Percentiles rank a stretch among this genome's conserved stretches.
Evolutionary conservation across 1,140 invertebrate genomes (phyloP).

Genomic region (Lepidurus packardi): DNA sequence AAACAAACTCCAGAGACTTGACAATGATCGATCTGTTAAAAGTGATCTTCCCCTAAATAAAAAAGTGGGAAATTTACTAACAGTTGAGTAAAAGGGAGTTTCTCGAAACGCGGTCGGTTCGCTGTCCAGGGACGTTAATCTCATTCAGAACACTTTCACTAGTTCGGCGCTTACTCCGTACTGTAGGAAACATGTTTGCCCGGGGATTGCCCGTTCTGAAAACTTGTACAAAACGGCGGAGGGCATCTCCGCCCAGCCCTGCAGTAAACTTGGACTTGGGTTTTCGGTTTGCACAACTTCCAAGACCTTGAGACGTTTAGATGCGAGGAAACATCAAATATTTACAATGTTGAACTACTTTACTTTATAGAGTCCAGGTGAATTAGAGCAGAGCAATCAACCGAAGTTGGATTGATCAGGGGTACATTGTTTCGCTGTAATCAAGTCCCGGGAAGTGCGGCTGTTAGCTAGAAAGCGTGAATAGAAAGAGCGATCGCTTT

Average conservation of each 20-base stretch:
- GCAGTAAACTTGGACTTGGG: neutral
- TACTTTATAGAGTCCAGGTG: neutral
- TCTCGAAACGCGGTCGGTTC: neutral
- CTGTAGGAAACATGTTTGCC: neutral
- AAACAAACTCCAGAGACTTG: neutral
- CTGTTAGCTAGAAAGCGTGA: constrained; percentile 7
- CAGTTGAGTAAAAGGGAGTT: constrained; percentile 3
- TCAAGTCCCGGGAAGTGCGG: neutral
- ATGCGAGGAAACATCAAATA: neutral
- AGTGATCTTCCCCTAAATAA: neutral
- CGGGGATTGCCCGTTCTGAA: neutral
- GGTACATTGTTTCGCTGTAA: neutral
- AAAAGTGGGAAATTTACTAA: neutral
- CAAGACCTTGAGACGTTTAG: neutral
- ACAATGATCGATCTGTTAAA: neutral
- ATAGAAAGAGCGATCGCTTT: neutral
- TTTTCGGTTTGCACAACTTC: neutral
- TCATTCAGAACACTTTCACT: constrained; percentile 1
- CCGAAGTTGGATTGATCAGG: neutral
- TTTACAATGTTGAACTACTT: neutral
- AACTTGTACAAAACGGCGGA: neutral
- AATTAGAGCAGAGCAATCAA: neutral
- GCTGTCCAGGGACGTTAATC: neutral
- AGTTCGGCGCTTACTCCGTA: neutral
- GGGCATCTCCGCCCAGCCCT: neutral